Evolutionary conservation across 1,140 invertebrate genomes (phyloP), one percentile per base, ranked within the genome.

Genomic region (Dryas iulia): DNA sequence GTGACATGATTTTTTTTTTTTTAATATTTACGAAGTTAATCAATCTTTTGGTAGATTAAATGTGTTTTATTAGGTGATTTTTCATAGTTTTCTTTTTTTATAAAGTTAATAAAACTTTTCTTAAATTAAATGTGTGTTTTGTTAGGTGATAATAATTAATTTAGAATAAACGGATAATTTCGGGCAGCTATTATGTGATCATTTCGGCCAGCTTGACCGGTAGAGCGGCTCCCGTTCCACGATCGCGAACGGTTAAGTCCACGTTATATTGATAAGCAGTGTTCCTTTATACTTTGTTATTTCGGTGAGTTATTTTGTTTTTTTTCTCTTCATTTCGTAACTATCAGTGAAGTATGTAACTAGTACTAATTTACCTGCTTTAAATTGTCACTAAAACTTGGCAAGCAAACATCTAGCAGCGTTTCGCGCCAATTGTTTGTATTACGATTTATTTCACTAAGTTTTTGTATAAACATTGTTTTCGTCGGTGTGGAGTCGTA

Each of bases 121-220:
- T n/a, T n/a, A n/a, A n/a, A n/a, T n/a, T n/a, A n/a, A n/a, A n/a
- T n/a, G n/a, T n/a, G 12, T 35, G 4, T 30, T 33, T 68, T 70
- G n/a, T 31, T 60, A 47, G 30, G 64, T 72, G 59, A 67, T 52
- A 30, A 72, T 69, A 69, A 62, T 72, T 62, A 74, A 74, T 77
- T 67, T 56, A 58, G 61, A 73, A 72, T 76, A 69, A 73, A 77
- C 69, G 14, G 33, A 14, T n/a, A n/a, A n/a, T n/a, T n/a, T n/a
- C n/a, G n/a, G 4, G n/a, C 11, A 47, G 3, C 14, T 18, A 18
- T 47, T 47, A 74, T 78, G 77, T 79, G 79, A 80, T 82, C 75
- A 77, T 72, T 82, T 69, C 47, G 71, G 73, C 61, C 71, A 66
- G 68, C 73, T 61, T 56, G 76, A 78, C 78, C 76, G 74, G 74